Base-by-base conservation (phyloP, 2,113 vertebrate genomes). In the Malurus alboscapulatus region DNA sequence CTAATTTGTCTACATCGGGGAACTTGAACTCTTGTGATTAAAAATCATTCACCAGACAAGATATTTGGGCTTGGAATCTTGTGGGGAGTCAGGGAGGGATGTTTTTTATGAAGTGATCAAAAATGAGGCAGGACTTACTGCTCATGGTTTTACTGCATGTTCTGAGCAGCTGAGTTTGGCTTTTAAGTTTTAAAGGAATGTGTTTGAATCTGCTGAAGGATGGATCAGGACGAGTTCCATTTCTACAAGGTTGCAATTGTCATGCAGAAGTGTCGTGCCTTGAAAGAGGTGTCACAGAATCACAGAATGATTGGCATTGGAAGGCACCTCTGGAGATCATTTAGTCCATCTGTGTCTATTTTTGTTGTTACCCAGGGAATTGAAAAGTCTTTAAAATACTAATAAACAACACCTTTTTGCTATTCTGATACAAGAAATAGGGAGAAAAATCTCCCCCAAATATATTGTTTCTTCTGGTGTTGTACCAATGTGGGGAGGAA, bases 371-470 rank as follows among this genome's bases (percentile, higher is more conserved):
- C 50, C 58, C 88, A 85, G 91, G 89, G 36, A 84, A 48, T 62
- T 77, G 72, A 77, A 82, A 91, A 65, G 67, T 84, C 89, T 95
- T 94, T 30, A 66, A 88, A 88, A 88, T 81, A 92, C 26, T 50
- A 15, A 79, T 38, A 92, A 69, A 80, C 11, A 44, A 24, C 40
- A n/a, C 7, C 26, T 15, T 51, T 65, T 81, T 81, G 40, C 34
- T 76, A 5, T 63, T 65, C 45, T 65, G 42, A 32, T 68, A 19
- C 2, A 72, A 19, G 20, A 77, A 85, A 76, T 68, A 32, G 27
- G 20, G 63, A 88, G 67, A 34, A 79, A 53, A 59, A 58, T 59
- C 34, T 59, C 10, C 14, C 7, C 10, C 25, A 44, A 54, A 38
- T 13, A 29, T 13, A 3, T 45, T 0, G 45, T 77, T 77, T 74